Evolutionary conservation across 2,113 vertebrate species (phyloP).

Genomic region (Oophaga pumilio): DNA sequence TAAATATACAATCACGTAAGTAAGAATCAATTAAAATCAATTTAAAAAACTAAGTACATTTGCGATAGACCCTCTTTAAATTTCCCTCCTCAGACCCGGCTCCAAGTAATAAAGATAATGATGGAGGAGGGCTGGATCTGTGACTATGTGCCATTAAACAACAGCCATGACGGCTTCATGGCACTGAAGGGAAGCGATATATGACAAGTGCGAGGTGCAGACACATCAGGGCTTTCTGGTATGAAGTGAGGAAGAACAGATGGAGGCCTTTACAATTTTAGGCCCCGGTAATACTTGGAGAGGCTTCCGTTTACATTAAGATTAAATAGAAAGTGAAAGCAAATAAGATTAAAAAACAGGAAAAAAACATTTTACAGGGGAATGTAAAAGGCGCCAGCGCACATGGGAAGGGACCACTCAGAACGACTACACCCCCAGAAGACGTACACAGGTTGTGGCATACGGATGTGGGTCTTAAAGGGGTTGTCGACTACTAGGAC

Average conservation of each 20-base stretch:
- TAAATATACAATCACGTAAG: no score
- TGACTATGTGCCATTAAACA: not conserved
- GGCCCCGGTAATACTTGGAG: not conserved
- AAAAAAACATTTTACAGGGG: not conserved
- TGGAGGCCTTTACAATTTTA: not conserved
- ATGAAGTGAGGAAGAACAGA: not conserved
- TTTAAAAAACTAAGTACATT: no score
- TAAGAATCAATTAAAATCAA: no score
- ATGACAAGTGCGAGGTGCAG: not conserved
- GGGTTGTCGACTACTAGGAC: no score
- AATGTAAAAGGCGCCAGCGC: not conserved
- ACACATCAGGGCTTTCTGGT: not conserved
- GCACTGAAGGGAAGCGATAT: not conserved
- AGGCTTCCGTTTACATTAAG: not conserved
- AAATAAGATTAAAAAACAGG: not conserved
- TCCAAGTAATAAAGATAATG: not conserved
- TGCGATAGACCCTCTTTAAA: no score
- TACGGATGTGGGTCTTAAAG: no score
- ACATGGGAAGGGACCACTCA: not conserved
- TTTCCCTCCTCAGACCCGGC: not conserved
- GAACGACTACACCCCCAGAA: not conserved
- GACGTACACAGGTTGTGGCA: no score
- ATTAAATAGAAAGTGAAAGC: constrained; percentile 17
- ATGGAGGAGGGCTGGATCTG: not conserved
- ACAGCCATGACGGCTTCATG: not conserved